Evolutionary conservation across 2,888 invertebrate genomes (phyloP), one percentile per base, ranked within the genome.

Genomic region (Chloromyia formosa): DNA sequence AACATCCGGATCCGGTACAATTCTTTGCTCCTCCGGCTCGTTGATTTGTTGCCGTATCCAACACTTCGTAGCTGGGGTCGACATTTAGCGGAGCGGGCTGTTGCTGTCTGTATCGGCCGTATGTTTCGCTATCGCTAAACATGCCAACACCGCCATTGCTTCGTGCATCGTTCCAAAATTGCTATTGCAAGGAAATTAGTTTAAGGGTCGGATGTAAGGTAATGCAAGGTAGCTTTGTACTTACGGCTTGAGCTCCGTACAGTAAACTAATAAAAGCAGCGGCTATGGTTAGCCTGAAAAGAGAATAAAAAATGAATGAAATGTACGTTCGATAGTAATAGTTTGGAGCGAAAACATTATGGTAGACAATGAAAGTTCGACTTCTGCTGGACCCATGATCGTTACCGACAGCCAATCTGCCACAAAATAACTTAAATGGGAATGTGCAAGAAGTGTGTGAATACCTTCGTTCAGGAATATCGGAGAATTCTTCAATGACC

Each of bases 1-100:
- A 95, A 80, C 91, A 90, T 75, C 89, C 92, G 0, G 89, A 87
- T 12, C 88, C 90, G 0, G 88, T 90, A 80, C 92, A 92, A 80
- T 92, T 91, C 61, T 87, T 87, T 80, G 88, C 85, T 77, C 78
- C 7, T 80, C 85, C 81, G 77, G 81, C 80, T 35, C 81, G 80
- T 73, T 79, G 81, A 74, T 79, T 78, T 9, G 81, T 78, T 9
- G 81, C 83, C 68, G 84, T 83, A 78, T 84, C 82, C 71, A 84
- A 78, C 80, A 84, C 80, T 35, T 82, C 82, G 78, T 84, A 86
- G 75, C 84, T 84, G 1, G 81, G 81, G 68, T 84, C 83, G 4
- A 77, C 72, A 27, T 80, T 71, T 20, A 83, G 81, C 1, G 81
- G 80, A 68, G 81, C 80, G 1, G 80, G 81, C 12, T 81, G 76